Percentiles rank a stretch among this genome's conserved stretches.
These are phyloP conservation scores for Petrosia ficiformis DNA, from an alignment of 37 sponge, comb jelly and placozoan species.

Conservation along the genomic window DNA sequence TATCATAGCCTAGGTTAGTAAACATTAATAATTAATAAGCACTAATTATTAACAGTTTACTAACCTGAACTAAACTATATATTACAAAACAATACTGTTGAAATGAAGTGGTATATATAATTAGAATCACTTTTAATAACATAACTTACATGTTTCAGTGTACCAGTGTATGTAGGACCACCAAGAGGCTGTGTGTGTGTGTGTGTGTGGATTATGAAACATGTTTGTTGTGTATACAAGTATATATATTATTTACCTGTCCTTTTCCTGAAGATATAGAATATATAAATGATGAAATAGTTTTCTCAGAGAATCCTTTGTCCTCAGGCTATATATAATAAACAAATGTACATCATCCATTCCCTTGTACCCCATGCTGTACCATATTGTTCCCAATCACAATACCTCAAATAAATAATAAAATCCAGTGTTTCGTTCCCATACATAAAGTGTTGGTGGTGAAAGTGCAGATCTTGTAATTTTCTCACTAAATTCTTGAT, in stretches of 20 bases:
- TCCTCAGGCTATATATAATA: neutral
- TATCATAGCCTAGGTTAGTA: neutral
- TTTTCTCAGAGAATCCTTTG: neutral
- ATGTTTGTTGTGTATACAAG: too few relatives aligned
- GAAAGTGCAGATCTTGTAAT: conserved; percentile 1
- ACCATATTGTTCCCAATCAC: too few relatives aligned
- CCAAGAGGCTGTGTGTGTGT: neutral
- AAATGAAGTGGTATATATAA: too few relatives aligned
- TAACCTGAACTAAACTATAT: neutral
- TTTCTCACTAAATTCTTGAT: conserved; percentile 16
- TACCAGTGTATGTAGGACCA: neutral
- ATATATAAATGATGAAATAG: neutral
- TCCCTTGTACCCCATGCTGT: neutral
- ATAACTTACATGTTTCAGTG: neutral
- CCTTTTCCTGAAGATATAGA: neutral
- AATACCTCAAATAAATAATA: conserved; percentile 29
- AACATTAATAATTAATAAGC: neutral
- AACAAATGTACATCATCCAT: neutral
- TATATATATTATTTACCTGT: neutral
- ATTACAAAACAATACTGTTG: too few relatives aligned
- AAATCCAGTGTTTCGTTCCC: conserved; percentile 38
- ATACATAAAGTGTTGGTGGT: conserved; percentile 35
- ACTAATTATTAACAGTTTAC: neutral
- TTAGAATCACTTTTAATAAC: neutral
- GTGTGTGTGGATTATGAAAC: too few relatives aligned